These are phyloP conservation scores for Nasonia oneida DNA, from an alignment of 2,888 invertebrate species.

Conservation along the genomic window DNA sequence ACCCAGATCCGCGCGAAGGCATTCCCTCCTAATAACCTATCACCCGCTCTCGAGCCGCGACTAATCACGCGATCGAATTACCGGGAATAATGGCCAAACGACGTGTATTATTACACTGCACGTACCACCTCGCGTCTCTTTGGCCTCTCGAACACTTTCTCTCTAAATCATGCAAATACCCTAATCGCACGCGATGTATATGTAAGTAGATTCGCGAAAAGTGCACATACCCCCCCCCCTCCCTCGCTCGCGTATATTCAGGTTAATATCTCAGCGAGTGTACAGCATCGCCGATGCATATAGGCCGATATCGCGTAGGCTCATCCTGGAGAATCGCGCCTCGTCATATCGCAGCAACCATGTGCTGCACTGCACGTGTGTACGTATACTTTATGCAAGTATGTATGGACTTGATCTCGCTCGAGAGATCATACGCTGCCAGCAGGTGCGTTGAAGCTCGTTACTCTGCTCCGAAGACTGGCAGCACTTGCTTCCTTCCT, in stretches of 20 bases:
- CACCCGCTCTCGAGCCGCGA: neutral
- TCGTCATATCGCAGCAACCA: neutral
- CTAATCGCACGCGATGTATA: neutral
- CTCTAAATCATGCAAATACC: slow-evolving; percentile 1
- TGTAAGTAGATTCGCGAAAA: neutral
- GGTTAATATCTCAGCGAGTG: neutral
- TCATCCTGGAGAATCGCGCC: slow-evolving; percentile 8
- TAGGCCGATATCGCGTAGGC: neutral
- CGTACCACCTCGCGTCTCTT: neutral
- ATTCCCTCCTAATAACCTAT: neutral
- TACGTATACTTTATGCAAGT: neutral
- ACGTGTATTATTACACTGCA: neutral
- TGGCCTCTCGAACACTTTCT: neutral
- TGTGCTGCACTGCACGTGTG: neutral
- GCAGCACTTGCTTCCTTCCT: slow-evolving; percentile 10
- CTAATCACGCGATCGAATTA: neutral
- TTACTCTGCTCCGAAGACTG: neutral
- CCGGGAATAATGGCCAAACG: neutral
- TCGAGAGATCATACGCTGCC: neutral
- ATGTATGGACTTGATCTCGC: neutral
- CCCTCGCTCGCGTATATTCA: neutral
- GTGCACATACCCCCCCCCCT: neutral
- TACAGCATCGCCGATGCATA: neutral
- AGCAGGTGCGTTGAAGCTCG: neutral
- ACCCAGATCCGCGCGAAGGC: neutral